Percentiles rank a stretch among this genome's conserved stretches.
Conservation (phyloP, 2,888 invertebrate genomes). For the Cryptophagus acutangulus region DNA sequence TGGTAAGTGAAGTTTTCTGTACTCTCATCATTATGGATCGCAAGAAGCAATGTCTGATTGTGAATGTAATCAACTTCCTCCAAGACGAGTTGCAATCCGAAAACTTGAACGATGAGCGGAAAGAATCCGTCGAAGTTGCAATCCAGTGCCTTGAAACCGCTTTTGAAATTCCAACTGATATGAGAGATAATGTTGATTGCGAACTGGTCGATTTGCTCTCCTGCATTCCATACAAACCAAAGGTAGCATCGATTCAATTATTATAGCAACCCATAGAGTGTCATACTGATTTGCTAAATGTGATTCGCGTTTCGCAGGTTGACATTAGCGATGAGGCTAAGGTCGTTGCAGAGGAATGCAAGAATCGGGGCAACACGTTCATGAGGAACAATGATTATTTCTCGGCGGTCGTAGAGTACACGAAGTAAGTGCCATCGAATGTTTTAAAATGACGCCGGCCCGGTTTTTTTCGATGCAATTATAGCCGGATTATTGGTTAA, state of each 20-base stretch:
- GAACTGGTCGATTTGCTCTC: neutral
- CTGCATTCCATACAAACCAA: neutral
- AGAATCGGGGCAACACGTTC: slow-evolving; percentile 81
- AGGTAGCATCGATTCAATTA: slow-evolving; percentile 1
- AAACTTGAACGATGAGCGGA: slow-evolving; percentile 39
- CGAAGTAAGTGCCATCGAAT: too few species aligned
- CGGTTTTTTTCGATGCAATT: too few species aligned
- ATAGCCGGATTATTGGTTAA: too few species aligned
- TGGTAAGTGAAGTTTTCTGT: too few species aligned
- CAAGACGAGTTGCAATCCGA: slow-evolving; percentile 35
- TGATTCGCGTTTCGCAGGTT: slow-evolving; percentile 23
- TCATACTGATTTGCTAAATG: neutral
- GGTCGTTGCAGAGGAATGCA: slow-evolving; percentile 74
- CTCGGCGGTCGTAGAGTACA: slow-evolving; percentile 80
- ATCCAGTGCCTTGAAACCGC: slow-evolving; percentile 91
- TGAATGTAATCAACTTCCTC: slow-evolving; percentile 39
- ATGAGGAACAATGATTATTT: slow-evolving; percentile 79
- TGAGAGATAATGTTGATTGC: slow-evolving; percentile 13
- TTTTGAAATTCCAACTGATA: slow-evolving; percentile 57
- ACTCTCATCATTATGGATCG: slow-evolving; percentile 2
- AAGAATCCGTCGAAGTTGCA: slow-evolving; percentile 86
- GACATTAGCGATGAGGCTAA: slow-evolving; percentile 53
- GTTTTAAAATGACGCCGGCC: too few species aligned
- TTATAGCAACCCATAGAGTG: neutral
- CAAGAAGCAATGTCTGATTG: slow-evolving; percentile 30